Evolutionary conservation across 2,888 invertebrate genomes (phyloP), one percentile per base, ranked within the genome.

Genomic region (Cryptus armator): DNA sequence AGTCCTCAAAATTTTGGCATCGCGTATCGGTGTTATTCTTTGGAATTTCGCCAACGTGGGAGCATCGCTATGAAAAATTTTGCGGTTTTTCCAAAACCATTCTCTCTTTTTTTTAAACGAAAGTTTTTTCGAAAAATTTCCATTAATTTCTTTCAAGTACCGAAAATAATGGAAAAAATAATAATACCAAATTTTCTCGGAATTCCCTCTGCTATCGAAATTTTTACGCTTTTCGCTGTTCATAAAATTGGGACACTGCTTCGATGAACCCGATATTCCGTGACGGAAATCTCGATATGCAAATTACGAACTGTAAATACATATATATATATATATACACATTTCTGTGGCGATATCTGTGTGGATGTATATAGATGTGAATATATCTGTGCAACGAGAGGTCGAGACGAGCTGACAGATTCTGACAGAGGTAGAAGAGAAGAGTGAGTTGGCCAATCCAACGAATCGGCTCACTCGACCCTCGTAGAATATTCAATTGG

Each of bases 211-310:
- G 29, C 29, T 59, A 12, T 48, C 48, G 48, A 12, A 48, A 46
- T 46, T 24, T 16, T 76, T 24, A 14, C 48, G 16, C 19, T 77
- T 24, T 68, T 79, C 37, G 16, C 5, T 24, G 32, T 37, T 53
- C 70, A 10, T 32, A 43, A 74, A 74, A 62, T 78, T 48, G 24
- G 56, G 19, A 48, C 10, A 16, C 56, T 10, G 66, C 48, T 32
- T 44, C n/a, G 81, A 77, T 78, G 82, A 76, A 51, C 83, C 68
- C 84, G 84, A 84, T 88, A 87, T 87, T n/a, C 59, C 87, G 83
- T 85, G 62, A 86, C 87, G 90, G 90, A 91, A 91, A 90, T 91
- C 91, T 92, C 91, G 90, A 91, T 90, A 92, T 92, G 91, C 89
- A 91, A 89, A 92, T 92, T 86, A 88, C 87, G 86, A 79, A 78